phyloP scores from a whole-genome alignment of 2,113 vertebrate genomes.

The Tragelaphus scriptus region DNA sequence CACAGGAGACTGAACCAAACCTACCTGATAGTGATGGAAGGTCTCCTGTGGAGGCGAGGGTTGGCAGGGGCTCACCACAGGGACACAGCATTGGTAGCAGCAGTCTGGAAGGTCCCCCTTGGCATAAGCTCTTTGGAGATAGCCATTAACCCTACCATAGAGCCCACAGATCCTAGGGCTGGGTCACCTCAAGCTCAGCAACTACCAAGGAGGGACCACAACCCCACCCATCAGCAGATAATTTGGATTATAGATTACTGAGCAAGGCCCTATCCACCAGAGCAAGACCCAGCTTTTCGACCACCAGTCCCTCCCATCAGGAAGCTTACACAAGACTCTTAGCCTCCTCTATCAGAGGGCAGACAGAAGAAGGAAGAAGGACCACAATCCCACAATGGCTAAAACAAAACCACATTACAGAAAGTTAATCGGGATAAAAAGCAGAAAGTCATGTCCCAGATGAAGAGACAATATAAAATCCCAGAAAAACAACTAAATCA shows the following conservation, averaged over 20 bases:
- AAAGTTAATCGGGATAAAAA: background rate
- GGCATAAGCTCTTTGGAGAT: background rate
- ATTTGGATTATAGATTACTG: background rate
- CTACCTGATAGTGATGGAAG: background rate
- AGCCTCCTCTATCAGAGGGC: background rate
- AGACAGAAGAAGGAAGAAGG: background rate
- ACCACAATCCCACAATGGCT: background rate
- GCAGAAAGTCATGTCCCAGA: background rate
- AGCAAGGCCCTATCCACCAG: background rate
- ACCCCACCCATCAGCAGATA: background rate
- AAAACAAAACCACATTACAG: background rate
- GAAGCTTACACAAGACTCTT: background rate
- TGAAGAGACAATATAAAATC: background rate
- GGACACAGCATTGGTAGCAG: background rate
- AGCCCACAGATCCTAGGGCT: background rate
- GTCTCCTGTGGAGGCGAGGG: background rate
- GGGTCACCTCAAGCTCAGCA: background rate
- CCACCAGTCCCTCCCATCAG: background rate
- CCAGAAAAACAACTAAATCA: background rate
- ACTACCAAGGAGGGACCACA: background rate
- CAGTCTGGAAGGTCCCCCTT: background rate
- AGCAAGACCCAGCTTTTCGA: background rate
- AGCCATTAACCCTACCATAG: background rate
- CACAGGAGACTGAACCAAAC: background rate
- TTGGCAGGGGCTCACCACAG: background rate